Evolutionary conservation across 2,888 invertebrate genomes (phyloP).

Genomic region (Boloria euphrosyne): DNA sequence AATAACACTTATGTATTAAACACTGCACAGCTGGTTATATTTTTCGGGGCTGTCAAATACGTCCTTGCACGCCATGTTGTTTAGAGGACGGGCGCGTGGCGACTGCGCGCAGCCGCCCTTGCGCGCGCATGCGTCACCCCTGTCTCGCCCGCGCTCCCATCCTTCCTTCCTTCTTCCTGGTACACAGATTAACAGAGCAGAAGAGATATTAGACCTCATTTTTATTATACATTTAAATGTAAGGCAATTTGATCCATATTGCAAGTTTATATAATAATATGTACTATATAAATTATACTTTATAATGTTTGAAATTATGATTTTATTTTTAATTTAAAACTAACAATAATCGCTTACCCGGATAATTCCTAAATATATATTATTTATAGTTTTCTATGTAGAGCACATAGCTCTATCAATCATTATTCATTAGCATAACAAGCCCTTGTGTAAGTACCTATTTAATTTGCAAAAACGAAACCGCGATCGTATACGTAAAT

Average conservation of each 20-base stretch:
- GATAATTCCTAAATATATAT: too few relatives aligned
- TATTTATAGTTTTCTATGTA: too few relatives aligned
- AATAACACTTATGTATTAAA: slow-evolving; percentile 48
- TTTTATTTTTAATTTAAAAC: too few relatives aligned
- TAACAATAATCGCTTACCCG: too few relatives aligned
- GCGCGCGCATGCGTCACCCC: slow-evolving; percentile 70
- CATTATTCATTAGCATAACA: too few relatives aligned
- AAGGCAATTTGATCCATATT: background rate
- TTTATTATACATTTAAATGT: slow-evolving; percentile 7
- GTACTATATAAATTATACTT: too few relatives aligned
- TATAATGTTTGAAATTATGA: too few relatives aligned
- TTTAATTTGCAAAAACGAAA: too few relatives aligned
- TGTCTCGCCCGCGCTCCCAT: slow-evolving; percentile 50
- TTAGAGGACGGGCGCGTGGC: slow-evolving; percentile 75
- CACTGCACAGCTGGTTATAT: slow-evolving; percentile 52
- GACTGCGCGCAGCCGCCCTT: slow-evolving; percentile 75
- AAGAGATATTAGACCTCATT: slow-evolving; percentile 34
- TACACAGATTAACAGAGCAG: slow-evolving; percentile 34
- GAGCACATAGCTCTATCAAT: too few relatives aligned
- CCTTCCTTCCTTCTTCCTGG: slow-evolving; percentile 48
- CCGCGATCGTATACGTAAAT: too few relatives aligned
- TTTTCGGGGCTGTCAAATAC: slow-evolving; percentile 67
- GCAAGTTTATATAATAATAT: background rate
- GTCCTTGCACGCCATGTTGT: slow-evolving; percentile 76
- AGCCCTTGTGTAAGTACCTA: too few relatives aligned